phyloP scores from a whole-genome alignment of 2,113 vertebrate species.

The Python bivittatus region DNA sequence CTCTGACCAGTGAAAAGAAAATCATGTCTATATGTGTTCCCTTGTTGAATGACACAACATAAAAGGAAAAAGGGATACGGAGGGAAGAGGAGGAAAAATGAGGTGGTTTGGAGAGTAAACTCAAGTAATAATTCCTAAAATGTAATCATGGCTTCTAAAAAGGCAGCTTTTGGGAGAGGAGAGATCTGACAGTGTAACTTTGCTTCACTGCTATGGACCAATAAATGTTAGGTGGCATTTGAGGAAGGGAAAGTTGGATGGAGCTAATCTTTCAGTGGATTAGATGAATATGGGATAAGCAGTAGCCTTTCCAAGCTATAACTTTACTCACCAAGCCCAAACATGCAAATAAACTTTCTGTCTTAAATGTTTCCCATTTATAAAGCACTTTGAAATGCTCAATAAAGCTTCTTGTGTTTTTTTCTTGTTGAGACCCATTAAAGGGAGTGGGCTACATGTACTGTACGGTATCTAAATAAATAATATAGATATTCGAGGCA shows the following conservation, averaged over 20 bases:
- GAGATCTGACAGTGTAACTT: not conserved
- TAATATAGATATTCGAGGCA: not conserved
- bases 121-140: not conserved
- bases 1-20: not conserved
- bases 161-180: not conserved
- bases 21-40: accelerated
- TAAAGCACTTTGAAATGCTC: not conserved
- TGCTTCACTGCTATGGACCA: not conserved
- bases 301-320: not conserved
- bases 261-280: not conserved
- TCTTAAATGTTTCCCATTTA: not conserved
- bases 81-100: not conserved
- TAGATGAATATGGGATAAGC: not conserved
- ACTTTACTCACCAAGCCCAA: not conserved
- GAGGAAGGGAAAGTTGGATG: not conserved
- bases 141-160: not conserved
- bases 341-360: not conserved
- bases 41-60: no score
- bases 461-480: not conserved
- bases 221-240: not conserved
- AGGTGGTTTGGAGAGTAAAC: not conserved
- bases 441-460: not conserved
- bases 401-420: not conserved
- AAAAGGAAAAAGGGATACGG: not conserved
- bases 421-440: not conserved